Percentiles rank a stretch among this genome's conserved stretches.
phyloP scores from a whole-genome alignment of 1,140 invertebrate genomes.

The Diachasma alloeum region DNA sequence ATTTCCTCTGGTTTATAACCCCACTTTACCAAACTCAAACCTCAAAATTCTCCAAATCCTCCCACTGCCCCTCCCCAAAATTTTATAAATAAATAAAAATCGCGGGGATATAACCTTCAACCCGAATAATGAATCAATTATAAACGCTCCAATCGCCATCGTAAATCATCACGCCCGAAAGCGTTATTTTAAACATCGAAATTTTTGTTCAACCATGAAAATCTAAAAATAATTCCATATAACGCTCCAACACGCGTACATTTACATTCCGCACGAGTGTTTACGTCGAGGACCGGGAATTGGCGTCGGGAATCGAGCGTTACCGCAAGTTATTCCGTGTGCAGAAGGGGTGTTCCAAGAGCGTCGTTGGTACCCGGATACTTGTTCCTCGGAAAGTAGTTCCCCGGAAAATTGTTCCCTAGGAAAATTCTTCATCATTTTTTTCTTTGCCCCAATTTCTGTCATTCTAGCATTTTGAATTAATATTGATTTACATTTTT shows the following conservation, averaged over 20 bases:
- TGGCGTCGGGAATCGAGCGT: not conserved
- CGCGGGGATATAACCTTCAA: not conserved
- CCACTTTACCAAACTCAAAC: not conserved
- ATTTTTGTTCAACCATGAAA: not conserved
- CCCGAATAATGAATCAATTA: too few species aligned
- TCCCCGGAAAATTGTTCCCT: too few species aligned
- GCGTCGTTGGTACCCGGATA: too few species aligned
- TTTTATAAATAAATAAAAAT: not conserved
- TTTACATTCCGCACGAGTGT: not conserved
- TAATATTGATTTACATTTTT: too few species aligned
- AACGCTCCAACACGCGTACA: not conserved
- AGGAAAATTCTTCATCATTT: too few species aligned
- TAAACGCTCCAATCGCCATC: too few species aligned
- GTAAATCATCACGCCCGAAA: too few species aligned
- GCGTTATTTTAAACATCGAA: not conserved
- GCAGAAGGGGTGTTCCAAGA: not conserved
- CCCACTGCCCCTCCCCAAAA: not conserved
- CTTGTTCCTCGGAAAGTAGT: too few species aligned
- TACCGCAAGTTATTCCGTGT: not conserved
- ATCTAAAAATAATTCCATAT: not conserved
- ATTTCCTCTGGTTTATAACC: constrained; percentile 43
- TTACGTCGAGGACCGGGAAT: not conserved
- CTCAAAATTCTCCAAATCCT: not conserved
- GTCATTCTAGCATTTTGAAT: too few species aligned
- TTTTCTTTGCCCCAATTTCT: too few species aligned